Evolutionary conservation across 1,140 invertebrate species (phyloP).

Genomic region (Sycophila sp.): DNA sequence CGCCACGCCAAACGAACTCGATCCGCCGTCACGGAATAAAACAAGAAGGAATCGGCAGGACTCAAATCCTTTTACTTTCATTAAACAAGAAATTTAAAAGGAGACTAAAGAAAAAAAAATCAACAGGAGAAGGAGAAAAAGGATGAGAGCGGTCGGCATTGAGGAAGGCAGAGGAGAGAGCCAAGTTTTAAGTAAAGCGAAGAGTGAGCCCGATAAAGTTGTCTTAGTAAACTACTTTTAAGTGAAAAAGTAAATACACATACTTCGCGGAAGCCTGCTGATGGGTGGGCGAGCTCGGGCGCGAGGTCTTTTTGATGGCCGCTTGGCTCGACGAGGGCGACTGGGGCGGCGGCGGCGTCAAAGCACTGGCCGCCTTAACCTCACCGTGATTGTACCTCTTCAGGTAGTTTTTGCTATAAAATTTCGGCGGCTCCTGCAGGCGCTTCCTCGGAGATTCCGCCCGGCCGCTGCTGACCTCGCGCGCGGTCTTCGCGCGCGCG

Average conservation of each 20-base stretch:
- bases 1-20: too few relatives aligned
- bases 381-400: constrained; percentile 27
- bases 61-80: too few relatives aligned
- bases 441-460: not conserved
- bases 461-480: not conserved
- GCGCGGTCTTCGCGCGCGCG: too few relatives aligned
- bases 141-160: too few relatives aligned
- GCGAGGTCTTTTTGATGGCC: not conserved
- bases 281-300: too few relatives aligned
- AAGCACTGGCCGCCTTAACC: constrained; percentile 1
- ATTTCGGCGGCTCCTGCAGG: constrained; percentile 20
- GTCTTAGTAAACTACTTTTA: constrained; percentile 21
- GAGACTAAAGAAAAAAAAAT: too few relatives aligned
- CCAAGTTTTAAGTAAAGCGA: constrained; percentile 11
- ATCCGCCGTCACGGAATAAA: too few relatives aligned
- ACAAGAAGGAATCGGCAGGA: too few relatives aligned
- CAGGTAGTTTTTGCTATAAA: constrained; percentile 30
- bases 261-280: constrained; percentile 12
- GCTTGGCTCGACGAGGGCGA: not conserved
- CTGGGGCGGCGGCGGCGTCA: too few relatives aligned
- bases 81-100: too few relatives aligned
- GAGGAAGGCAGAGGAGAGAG: too few relatives aligned
- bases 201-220: constrained; percentile 9
- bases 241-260: constrained; percentile 33
- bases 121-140: not conserved